A percentile compares a stretch with the other conserved stretches of the same genome.
Evolutionary conservation across 2,888 invertebrate genomes (phyloP).

Genomic region (Trypoxylon attenuatum): DNA sequence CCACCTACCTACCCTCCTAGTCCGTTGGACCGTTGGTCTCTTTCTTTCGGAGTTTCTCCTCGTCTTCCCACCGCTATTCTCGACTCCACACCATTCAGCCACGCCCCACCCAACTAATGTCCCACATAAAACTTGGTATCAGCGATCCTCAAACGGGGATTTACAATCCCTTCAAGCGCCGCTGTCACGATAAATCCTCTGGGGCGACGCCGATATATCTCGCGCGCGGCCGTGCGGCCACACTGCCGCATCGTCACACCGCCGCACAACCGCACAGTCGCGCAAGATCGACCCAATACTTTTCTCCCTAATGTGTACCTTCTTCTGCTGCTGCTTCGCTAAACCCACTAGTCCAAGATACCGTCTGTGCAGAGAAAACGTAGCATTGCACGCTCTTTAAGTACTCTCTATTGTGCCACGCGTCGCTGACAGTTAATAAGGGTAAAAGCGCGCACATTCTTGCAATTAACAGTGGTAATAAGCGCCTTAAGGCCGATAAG

Average conservation of each 20-base stretch:
- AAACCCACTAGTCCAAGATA: background rate
- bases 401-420: conserved; percentile 57
- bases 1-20: conserved; percentile 23
- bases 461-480: conserved; percentile 70
- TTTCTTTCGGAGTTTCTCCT: conserved; percentile 41
- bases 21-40: conserved; percentile 34
- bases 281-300: too few relatives aligned
- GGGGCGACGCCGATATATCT: conserved; percentile 73
- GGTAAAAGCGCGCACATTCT: conserved; percentile 65
- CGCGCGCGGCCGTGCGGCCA: conserved; percentile 49
- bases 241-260: background rate
- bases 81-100: conserved; percentile 70
- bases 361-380: background rate
- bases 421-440: conserved; percentile 67
- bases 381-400: conserved; percentile 56
- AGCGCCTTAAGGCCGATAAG: conserved; percentile 72
- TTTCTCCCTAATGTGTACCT: conserved; percentile 74
- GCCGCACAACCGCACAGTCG: too few relatives aligned
- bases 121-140: conserved; percentile 75
- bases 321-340: conserved; percentile 23
- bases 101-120: conserved; percentile 75
- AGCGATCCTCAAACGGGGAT: conserved; percentile 75
- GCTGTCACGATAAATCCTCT: conserved; percentile 72
- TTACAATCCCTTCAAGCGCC: conserved; percentile 75
- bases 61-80: conserved; percentile 63